Base-by-base conservation (phyloP, 2,797 vertebrate species). In the Sparus aurata region DNA sequence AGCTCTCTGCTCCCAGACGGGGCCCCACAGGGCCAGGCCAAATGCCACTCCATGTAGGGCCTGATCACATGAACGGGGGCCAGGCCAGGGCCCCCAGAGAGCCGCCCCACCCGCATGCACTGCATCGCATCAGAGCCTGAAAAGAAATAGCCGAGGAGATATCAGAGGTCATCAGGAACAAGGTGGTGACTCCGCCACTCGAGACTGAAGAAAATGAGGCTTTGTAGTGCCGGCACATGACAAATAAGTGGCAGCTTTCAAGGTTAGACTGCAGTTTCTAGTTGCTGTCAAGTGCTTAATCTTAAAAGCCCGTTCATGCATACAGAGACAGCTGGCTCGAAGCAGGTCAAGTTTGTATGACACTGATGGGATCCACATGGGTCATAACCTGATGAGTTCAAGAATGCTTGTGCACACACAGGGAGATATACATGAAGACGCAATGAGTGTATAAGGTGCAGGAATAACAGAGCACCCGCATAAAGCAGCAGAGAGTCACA, bases 1-100 rank as follows among this genome's bases (percentile, higher is more conserved):
- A 92, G 89, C 89, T 75, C 94, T 75, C 83, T 79, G 85, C 87
- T 90, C 90, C 91, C 95, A 91, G 93, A 79, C 90, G 45, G 85
- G 94, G 87, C 93, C 91, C 91, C 83, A 69, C 81, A 81, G 87
- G 89, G 90, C 88, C 90, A 90, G 80, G 89, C 94, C 87, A 94
- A 96, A 96, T 93, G 96, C 93, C 96, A 96, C 91, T 93, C 94
- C 91, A 92, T 96, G 95, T 96, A 94, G 94, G 94, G 94, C 92
- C 88, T 90, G 93, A 93, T 96, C 96, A 96, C 93, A 91, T 93
- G 91, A 89, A 89, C 84, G 5, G 78, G 89, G 86, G 90, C 83
- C 90, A 87, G 75, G 54, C 87, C 13, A 74, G 66, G 62, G 76
- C 89, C 93, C 88, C 85, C 57, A 70, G 87, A 89, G 91, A 89